phyloP scores from a whole-genome alignment of 2,888 invertebrate genomes.

The Andricus curvator region DNA sequence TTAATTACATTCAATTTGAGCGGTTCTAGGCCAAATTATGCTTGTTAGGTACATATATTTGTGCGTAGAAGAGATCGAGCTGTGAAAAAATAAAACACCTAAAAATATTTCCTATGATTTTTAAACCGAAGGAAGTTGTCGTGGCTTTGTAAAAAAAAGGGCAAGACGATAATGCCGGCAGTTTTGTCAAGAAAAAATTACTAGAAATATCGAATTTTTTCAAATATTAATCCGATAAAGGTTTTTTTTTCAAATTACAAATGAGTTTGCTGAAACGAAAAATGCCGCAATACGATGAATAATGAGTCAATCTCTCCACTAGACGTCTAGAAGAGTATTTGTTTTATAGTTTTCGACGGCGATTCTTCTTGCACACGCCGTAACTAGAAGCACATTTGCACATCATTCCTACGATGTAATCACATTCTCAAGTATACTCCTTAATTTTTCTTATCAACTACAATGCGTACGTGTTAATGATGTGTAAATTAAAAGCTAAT shows the following conservation, averaged over 20 bases:
- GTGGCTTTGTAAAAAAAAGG: not conserved
- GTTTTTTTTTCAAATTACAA: not conserved
- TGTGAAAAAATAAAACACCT: not conserved
- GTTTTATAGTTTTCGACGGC: constrained; percentile 4
- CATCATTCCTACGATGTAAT: constrained; percentile 45
- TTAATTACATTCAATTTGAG: constrained; percentile 71
- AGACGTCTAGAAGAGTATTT: constrained; percentile 10
- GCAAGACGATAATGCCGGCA: constrained; percentile 25
- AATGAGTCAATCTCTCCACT: constrained; percentile 15
- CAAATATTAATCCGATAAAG: not conserved
- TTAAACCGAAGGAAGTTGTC: not conserved
- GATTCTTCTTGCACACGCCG: not conserved
- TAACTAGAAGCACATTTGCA: constrained; percentile 13
- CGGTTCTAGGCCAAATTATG: constrained; percentile 67
- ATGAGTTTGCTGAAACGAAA: not conserved
- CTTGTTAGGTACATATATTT: constrained; percentile 58
- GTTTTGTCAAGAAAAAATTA: not conserved
- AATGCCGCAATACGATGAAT: not conserved
- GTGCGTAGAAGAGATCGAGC: constrained; percentile 34
- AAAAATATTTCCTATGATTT: not conserved
- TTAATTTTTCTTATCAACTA: constrained; percentile 57
- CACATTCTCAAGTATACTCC: constrained; percentile 60
- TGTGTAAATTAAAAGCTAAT: constrained; percentile 73
- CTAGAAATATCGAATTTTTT: not conserved
- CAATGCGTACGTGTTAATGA: constrained; percentile 57